phyloP scores from a whole-genome alignment of 1,140 invertebrate genomes.

The Phymastichus coffea region DNA sequence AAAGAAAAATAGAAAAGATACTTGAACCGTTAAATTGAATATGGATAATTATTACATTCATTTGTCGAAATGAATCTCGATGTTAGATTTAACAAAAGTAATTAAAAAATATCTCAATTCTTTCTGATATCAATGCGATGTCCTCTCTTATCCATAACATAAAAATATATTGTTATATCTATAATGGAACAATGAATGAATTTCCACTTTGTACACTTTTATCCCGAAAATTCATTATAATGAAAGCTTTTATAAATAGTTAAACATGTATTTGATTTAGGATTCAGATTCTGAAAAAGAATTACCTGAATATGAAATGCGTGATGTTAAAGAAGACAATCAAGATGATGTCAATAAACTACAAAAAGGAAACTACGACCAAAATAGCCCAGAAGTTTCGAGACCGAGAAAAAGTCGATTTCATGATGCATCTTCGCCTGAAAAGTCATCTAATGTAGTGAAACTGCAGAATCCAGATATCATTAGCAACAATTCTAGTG shows the following conservation, averaged over 20 bases:
- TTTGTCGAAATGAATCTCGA: no score
- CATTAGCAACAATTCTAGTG: conserved; percentile 14
- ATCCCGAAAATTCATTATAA: no score
- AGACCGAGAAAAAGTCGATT: conserved; percentile 53
- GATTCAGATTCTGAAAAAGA: conserved; percentile 62
- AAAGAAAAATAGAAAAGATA: no score
- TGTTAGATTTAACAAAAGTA: no score
- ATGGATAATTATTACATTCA: background rate
- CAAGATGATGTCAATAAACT: conserved; percentile 38
- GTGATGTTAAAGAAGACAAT: conserved; percentile 27
- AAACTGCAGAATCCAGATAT: conserved; percentile 41
- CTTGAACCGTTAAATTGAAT: no score
- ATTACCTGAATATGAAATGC: conserved; percentile 51
- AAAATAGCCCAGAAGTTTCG: conserved; percentile 48
- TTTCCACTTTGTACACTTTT: no score
- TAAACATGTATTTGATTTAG: conserved; percentile 34
- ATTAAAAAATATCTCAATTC: no score
- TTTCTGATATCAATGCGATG: no score
- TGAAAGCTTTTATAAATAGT: background rate
- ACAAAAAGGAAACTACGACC: conserved; percentile 40
- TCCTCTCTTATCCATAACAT: no score
- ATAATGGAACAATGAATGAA: no score
- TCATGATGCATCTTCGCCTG: conserved; percentile 49
- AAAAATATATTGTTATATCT: no score
- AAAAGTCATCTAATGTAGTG: conserved; percentile 6